Conservation (phyloP, 1,140 invertebrate species). For the Caligus rogercresseyi region DNA sequence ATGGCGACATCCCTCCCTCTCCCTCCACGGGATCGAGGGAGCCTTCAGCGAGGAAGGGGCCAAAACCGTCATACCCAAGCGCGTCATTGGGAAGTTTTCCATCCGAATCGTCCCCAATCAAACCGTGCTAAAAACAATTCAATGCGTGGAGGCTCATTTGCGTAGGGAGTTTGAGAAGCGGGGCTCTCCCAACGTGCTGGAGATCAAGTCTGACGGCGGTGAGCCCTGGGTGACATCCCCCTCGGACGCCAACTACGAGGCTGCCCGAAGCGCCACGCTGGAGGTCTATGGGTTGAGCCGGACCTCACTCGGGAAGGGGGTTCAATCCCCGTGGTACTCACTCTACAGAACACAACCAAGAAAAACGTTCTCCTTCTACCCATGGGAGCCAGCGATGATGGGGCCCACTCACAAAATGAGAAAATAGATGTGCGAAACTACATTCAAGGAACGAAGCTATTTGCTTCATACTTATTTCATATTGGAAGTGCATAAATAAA, state of each 20-base stretch:
- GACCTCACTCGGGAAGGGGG: constrained; percentile 89
- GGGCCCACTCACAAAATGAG: constrained; percentile 95
- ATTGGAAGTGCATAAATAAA: too few species aligned
- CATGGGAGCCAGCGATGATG: constrained; percentile 77
- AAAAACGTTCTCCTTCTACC: constrained; percentile 83
- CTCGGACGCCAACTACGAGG: constrained; percentile 73
- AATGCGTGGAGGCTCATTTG: constrained; percentile 53
- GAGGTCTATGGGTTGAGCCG: constrained; percentile 79
- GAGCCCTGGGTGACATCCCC: constrained; percentile 81
- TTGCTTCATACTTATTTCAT: not conserved
- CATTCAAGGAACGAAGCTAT: constrained; percentile 59
- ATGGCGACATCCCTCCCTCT: constrained; percentile 74
- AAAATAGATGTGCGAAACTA: constrained; percentile 73
- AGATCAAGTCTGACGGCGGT: constrained; percentile 51
- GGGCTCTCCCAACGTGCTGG: constrained; percentile 65
- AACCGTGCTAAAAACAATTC: constrained; percentile 50
- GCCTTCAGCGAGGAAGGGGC: constrained; percentile 79
- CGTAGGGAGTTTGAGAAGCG: constrained; percentile 43
- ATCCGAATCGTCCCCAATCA: constrained; percentile 83
- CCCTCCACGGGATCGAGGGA: constrained; percentile 79
- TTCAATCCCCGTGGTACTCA: constrained; percentile 85
- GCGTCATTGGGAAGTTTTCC: constrained; percentile 85
- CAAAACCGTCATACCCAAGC: constrained; percentile 88
- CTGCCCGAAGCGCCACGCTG: constrained; percentile 65
- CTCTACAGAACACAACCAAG: constrained; percentile 44